Conservation (phyloP, 2,888 invertebrate genomes). For the Autographa gamma region DNA sequence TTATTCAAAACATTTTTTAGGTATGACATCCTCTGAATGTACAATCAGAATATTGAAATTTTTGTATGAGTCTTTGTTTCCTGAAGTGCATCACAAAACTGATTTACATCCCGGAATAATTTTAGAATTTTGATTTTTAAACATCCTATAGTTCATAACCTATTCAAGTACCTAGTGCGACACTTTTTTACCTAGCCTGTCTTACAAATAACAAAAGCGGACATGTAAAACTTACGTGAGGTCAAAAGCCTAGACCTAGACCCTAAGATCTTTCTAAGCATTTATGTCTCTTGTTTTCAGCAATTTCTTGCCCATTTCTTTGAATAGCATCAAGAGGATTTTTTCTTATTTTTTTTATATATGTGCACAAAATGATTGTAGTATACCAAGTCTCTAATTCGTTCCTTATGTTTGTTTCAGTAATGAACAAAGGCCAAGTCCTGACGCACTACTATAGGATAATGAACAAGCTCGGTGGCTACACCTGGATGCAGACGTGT, state of each 20-base stretch:
- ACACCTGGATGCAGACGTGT: conserved; percentile 98
- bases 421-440: conserved; percentile 98
- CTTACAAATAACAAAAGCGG: no score
- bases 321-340: no score
- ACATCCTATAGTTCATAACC: no score
- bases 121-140: not conserved
- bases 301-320: no score
- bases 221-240: no score
- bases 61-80: not conserved
- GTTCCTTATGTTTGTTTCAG: conserved; percentile 87
- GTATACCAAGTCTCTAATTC: not conserved
- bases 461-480: conserved; percentile 98
- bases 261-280: no score
- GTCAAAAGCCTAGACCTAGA: no score
- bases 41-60: not conserved
- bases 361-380: no score
- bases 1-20: not conserved
- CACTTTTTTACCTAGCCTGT: no score
- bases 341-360: no score
- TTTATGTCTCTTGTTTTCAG: no score
- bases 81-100: not conserved
- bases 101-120: not conserved
- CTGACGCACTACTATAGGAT: conserved; percentile 98
- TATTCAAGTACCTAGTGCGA: no score
- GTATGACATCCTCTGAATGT: not conserved